phyloP scores from a whole-genome alignment of 2,797 vertebrate genomes.

The Euthynnus affinis region DNA sequence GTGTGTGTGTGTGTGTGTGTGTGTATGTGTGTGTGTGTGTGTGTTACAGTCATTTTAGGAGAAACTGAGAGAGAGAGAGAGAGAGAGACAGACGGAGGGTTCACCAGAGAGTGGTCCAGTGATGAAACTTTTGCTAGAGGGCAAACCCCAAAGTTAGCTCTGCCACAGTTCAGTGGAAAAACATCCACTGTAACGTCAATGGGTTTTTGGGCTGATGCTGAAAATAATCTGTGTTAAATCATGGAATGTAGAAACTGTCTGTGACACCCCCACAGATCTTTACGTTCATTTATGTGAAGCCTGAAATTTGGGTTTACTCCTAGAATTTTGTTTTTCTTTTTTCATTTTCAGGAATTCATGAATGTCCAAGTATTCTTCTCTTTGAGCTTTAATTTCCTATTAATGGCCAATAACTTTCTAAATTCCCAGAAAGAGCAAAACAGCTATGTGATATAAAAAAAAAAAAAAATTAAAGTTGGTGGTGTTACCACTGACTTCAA shows the following conservation, averaged over 20 bases:
- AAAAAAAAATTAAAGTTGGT: neutral
- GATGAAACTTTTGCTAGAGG: constrained; percentile 48
- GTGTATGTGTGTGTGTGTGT: constrained; percentile 26
- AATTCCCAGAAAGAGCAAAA: neutral
- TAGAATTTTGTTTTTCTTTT: too few species aligned
- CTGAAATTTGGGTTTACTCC: neutral
- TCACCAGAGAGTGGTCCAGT: constrained; percentile 29
- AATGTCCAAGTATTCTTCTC: neutral
- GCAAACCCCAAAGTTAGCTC: constrained; percentile 37
- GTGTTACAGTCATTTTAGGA: constrained; percentile 35
- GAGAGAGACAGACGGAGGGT: constrained; percentile 33
- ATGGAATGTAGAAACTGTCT: neutral
- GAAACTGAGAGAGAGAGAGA: constrained; percentile 16
- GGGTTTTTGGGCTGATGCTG: neutral
- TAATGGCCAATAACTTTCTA: neutral
- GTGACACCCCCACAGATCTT: neutral
- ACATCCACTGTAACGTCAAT: constrained; percentile 15
- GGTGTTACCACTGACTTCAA: neutral
- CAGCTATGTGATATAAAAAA: too few species aligned
- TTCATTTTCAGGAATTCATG: too few species aligned
- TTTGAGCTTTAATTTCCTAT: neutral
- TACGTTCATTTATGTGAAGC: neutral
- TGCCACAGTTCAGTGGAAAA: constrained; percentile 9
- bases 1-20: constrained; percentile 10
- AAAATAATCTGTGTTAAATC: constrained; percentile 15